Percentiles rank a stretch among this genome's conserved stretches.
Conservation (phyloP, 2,113 vertebrate species). For the Cyrtonyx montezumae region DNA sequence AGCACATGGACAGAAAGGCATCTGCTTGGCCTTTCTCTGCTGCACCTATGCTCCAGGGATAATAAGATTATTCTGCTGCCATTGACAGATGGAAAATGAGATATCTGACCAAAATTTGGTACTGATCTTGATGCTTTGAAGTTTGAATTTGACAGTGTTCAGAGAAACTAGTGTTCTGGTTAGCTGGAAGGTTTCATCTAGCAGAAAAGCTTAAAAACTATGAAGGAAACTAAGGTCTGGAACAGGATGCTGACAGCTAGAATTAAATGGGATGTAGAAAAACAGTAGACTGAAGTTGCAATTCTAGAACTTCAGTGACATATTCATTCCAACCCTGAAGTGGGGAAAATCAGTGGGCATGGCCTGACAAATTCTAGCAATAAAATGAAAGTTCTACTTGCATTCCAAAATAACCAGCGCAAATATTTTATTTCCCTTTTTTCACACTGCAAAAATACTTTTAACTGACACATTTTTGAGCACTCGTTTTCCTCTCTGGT, state of each 20-base stretch:
- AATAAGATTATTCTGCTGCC: not conserved
- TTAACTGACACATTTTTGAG: not conserved
- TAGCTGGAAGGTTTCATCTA: not conserved
- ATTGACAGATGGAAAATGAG: not conserved
- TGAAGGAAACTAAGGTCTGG: not conserved
- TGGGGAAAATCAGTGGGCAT: not conserved
- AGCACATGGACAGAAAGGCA: accelerated
- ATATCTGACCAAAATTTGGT: not conserved
- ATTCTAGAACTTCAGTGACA: not conserved
- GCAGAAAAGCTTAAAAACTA: not conserved
- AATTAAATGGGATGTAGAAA: not conserved
- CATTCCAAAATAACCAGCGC: not conserved
- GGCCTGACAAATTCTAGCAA: not conserved
- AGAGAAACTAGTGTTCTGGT: not conserved
- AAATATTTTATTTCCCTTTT: not conserved
- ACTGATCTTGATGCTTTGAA: not conserved
- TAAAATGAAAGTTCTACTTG: not conserved
- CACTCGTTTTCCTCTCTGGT: not conserved
- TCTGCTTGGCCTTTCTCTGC: not conserved
- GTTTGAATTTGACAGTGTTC: not conserved
- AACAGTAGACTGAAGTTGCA: not conserved
- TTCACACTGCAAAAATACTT: not conserved
- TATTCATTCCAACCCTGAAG: not conserved
- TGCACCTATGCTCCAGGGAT: not conserved
- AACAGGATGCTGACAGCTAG: not conserved